Base-by-base conservation (phyloP, 2,113 vertebrate genomes). In the Halichoeres trimaculatus region DNA sequence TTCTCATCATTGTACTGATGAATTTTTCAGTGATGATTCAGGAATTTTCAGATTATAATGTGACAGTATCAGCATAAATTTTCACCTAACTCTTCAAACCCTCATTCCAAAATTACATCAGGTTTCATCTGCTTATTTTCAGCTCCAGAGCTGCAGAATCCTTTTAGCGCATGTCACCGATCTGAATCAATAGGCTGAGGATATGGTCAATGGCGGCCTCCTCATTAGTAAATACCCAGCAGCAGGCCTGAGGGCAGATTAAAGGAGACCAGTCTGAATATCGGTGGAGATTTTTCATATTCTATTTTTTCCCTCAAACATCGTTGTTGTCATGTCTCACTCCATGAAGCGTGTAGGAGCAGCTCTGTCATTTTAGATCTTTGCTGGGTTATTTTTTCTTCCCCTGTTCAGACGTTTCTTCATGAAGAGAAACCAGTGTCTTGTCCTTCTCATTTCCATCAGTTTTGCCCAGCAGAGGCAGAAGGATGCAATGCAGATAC, bases 171-270 rank as follows among this genome's bases (percentile, higher is more conserved):
- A 70, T 80, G 81, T 85, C 83, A 87, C 78, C 80, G 68, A 82
- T 81, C 64, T 23, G 62, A 89, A 90, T 91, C 91, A 88, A 86
- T 86, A 67, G 61, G 51, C 35, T 70, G 61, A 78, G 84, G 69
- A 91, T 86, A 61, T 77, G 73, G 84, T 85, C 87, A 86, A 80
- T 80, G 76, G 71, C 60, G 10, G 30, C 65, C 80, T 72, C 67
- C 86, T 92, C 89, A 91, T 92, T 92, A 91, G 78, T 14, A 85
- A 83, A 89, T 77, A 62, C 83, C 89, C 86, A 81, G 60, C 63
- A 87, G 90, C 91, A 81, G 68, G 85, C 90, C 88, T 84, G 72
- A 40, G 90, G 90, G 90, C 89, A 90, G 81, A 90, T 90, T 83
- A 80, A 78, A 88, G 53, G 53, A 7, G 70, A 36, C 61, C 74